A percentile compares a stretch with the other conserved stretches of the same genome.
Conservation (phyloP, 2,113 vertebrate species). For the Amphilophus citrinellus region DNA sequence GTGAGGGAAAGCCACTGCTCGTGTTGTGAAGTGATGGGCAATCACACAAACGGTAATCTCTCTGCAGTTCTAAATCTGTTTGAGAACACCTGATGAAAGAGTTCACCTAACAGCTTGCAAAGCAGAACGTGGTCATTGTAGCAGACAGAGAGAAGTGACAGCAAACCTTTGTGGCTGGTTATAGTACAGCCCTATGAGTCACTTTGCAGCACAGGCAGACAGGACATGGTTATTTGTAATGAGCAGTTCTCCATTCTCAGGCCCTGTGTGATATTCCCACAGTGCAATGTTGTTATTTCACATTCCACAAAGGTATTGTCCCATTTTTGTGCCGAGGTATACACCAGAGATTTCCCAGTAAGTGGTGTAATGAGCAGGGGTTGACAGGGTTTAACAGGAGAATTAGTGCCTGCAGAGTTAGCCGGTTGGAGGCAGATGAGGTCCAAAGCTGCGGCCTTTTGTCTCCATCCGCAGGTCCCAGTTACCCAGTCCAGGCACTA, state of each 20-base stretch:
- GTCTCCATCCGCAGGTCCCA: slow-evolving; percentile 46
- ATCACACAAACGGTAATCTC: slow-evolving; percentile 25
- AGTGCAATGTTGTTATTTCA: slow-evolving; percentile 65
- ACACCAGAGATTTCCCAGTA: slow-evolving; percentile 62
- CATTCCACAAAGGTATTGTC: slow-evolving; percentile 74
- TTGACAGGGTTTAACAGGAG: slow-evolving; percentile 88
- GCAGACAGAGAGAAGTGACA: neutral
- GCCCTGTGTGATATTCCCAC: slow-evolving; percentile 56
- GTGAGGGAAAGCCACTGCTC: neutral
- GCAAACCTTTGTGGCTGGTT: neutral
- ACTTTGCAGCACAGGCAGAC: slow-evolving; percentile 42
- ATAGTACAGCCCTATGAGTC: neutral
- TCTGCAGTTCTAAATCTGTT: neutral
- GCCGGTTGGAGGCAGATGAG: slow-evolving; percentile 69
- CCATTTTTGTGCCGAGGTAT: slow-evolving; percentile 62
- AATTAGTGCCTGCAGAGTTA: slow-evolving; percentile 76
- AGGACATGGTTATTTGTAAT: slow-evolving; percentile 37
- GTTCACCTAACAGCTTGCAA: neutral
- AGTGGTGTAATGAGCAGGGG: slow-evolving; percentile 84
- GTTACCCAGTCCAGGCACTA: slow-evolving; percentile 14
- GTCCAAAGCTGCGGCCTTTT: slow-evolving; percentile 50
- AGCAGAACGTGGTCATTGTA: neutral
- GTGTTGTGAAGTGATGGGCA: slow-evolving; percentile 23
- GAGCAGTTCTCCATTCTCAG: slow-evolving; percentile 42
- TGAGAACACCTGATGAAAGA: slow-evolving; percentile 18